Evolutionary conservation across 1,140 invertebrate species (phyloP), one percentile per base, ranked within the genome.

Genomic region (Aphaenogaster ashmeadi): DNA sequence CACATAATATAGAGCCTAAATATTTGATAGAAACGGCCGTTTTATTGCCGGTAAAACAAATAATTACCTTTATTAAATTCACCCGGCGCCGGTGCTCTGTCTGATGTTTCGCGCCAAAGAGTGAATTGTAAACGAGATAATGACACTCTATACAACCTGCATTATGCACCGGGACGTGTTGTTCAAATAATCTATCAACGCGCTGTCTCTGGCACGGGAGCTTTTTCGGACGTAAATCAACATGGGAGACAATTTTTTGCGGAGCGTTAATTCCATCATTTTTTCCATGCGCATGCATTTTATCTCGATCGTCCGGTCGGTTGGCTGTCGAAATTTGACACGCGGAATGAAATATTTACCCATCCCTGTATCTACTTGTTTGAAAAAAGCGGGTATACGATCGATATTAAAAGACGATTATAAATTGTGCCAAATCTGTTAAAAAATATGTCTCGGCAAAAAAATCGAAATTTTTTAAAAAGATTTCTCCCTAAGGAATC

Each of bases 131-230:
- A 78, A 78, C 33, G 83, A 66, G 83, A 38, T 78, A 78, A 86
- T 86, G 83, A 86, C 83, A 56, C 72, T 47, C 52, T 86, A 86
- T 78, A 86, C 72, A 86, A 52, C 62, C 58, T 86, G 74, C 74
- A 86, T 86, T 86, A 86, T 78, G 58, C 72, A 83, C 44, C 67
- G 64, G 69, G 27, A 84, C 41, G 62, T 56, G 83, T 62, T 77
- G 72, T 78, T 66, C 72, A 86, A 86, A 86, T 86, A 86, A 86
- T 86, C 83, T 62, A 86, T 86, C 72, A 78, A 33, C 58, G 81
- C 56, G 56, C 83, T 66, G 83, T 78, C 80, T 60, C 80, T 72
- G 67, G 27, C 80, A 83, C 58, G 58, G 33, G 44, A 52, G 58
- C 72, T 86, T 77, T 86, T 86, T 77, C 47, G 44, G 36, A 86